Percentiles rank a stretch among this genome's conserved stretches.
phyloP scores from a whole-genome alignment of 2,888 invertebrate genomes.

The Siphonodentalium dalli region DNA sequence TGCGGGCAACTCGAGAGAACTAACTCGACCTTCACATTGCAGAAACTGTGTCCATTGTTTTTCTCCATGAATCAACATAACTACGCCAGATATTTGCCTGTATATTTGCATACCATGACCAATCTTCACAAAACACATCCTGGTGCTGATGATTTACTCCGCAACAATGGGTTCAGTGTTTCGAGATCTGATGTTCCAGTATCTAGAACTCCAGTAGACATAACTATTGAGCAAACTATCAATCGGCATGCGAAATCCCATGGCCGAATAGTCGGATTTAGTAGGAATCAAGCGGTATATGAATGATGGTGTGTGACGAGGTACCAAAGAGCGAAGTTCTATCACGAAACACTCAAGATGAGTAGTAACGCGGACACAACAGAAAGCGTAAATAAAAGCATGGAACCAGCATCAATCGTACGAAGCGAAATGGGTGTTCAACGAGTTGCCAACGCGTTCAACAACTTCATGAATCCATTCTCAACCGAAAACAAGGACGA shows the following conservation, averaged over 20 bases:
- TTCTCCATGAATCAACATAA: slow-evolving; percentile 20
- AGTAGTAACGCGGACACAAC: slow-evolving; percentile 17
- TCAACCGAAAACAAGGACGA: slow-evolving; percentile 3
- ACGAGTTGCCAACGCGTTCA: slow-evolving; percentile 9
- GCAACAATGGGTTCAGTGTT: slow-evolving; percentile 25
- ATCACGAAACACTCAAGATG: slow-evolving; percentile 9
- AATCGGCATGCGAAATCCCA: slow-evolving; percentile 27
- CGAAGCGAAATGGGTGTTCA: slow-evolving; percentile 9
- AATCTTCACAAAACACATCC: slow-evolving; percentile 20
- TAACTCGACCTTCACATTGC: slow-evolving; percentile 20
- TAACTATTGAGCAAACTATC: slow-evolving; percentile 30
- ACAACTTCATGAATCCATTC: slow-evolving; percentile 22
- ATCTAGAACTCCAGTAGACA: slow-evolving; percentile 26
- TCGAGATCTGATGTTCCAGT: slow-evolving; percentile 13
- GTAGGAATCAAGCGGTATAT: slow-evolving; percentile 22
- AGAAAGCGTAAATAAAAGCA: slow-evolving; percentile 11
- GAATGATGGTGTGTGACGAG: slow-evolving; percentile 23
- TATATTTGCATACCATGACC: slow-evolving; percentile 15
- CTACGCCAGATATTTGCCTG: slow-evolving; percentile 23
- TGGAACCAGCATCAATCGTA: slow-evolving; percentile 5
- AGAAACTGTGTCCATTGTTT: slow-evolving; percentile 15
- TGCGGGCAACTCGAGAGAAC: slow-evolving; percentile 23
- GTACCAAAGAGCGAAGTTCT: slow-evolving; percentile 16
- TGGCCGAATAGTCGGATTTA: slow-evolving; percentile 26
- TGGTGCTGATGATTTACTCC: slow-evolving; percentile 18